Evolutionary conservation across 2,797 vertebrate genomes (phyloP).

Genomic region (Sparidentex hasta): DNA sequence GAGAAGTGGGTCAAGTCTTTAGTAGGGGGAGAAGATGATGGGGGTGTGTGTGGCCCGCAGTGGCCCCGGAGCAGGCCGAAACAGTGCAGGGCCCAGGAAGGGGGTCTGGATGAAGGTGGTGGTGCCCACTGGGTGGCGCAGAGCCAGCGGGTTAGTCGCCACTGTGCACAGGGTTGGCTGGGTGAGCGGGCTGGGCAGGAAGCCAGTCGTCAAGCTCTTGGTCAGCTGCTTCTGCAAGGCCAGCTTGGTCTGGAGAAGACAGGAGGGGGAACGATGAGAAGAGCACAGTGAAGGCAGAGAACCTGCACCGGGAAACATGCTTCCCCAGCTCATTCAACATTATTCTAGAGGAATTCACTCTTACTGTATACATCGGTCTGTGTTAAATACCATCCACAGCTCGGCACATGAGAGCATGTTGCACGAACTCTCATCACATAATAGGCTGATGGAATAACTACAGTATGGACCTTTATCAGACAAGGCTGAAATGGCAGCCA

Average conservation of each 20-base stretch:
- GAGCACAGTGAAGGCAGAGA: constrained; percentile 54
- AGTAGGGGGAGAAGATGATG: constrained; percentile 96
- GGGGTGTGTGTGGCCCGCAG: constrained; percentile 92
- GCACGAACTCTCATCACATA: constrained; percentile 18
- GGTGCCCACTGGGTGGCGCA: constrained; percentile 89
- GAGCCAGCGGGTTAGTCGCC: constrained; percentile 90
- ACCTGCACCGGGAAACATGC: constrained; percentile 55
- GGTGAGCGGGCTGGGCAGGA: constrained; percentile 91
- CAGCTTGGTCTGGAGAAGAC: constrained; percentile 92
- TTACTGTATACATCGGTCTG: not conserved
- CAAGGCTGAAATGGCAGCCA: constrained; percentile 31
- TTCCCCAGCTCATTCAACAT: constrained; percentile 35
- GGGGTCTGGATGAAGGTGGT: constrained; percentile 94
- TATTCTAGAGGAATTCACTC: constrained; percentile 32
- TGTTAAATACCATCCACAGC: constrained; percentile 21
- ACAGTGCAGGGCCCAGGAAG: constrained; percentile 94
- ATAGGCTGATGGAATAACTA: constrained; percentile 18
- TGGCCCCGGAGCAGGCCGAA: constrained; percentile 91
- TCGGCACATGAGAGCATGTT: constrained; percentile 22
- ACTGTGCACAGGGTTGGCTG: constrained; percentile 91
- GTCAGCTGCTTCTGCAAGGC: constrained; percentile 98
- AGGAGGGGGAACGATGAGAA: constrained; percentile 53
- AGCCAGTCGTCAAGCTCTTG: constrained; percentile 94
- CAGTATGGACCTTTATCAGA: constrained; percentile 24
- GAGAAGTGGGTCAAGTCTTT: constrained; percentile 67